A percentile compares a stretch with the other conserved stretches of the same genome.
Evolutionary conservation across 2,797 vertebrate genomes (phyloP).

Genomic region (Hydrolagus colliei): DNA sequence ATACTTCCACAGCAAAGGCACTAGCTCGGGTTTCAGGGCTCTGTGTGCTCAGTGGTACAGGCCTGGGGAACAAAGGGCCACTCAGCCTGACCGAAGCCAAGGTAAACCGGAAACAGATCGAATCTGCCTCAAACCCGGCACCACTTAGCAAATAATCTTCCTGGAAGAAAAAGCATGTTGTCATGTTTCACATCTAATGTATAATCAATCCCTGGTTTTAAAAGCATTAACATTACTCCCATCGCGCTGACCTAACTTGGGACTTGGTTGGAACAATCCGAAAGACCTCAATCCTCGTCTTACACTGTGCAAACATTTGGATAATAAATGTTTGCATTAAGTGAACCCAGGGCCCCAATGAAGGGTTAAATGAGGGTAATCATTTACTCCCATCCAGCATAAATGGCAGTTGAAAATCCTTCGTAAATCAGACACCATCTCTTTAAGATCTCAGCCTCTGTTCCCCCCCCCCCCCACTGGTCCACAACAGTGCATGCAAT

Average conservation of each 20-base stretch:
- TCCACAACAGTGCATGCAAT: no score
- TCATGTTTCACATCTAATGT: conserved; percentile 20
- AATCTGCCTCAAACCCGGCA: conserved; percentile 4
- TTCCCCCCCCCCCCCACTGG: no score
- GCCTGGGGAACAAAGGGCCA: background rate
- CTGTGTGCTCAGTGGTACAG: background rate
- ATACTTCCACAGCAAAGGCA: conserved; percentile 16
- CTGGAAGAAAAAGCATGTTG: conserved; percentile 26
- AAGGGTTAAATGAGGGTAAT: no score
- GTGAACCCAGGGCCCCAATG: no score
- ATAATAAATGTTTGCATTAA: background rate
- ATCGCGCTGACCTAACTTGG: background rate
- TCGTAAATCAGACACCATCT: no score
- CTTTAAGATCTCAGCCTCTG: no score
- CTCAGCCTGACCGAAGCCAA: background rate
- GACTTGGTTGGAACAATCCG: background rate
- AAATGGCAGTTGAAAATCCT: no score
- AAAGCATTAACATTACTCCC: background rate
- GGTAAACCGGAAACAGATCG: conserved; percentile 9
- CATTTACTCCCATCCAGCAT: no score
- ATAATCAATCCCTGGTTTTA: background rate
- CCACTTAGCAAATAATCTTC: background rate
- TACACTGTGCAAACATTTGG: background rate
- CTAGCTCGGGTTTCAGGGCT: conserved; percentile 12
- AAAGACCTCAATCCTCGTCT: background rate